phyloP scores from a whole-genome alignment of 2,113 vertebrate species.

The Anguilla rostrata region DNA sequence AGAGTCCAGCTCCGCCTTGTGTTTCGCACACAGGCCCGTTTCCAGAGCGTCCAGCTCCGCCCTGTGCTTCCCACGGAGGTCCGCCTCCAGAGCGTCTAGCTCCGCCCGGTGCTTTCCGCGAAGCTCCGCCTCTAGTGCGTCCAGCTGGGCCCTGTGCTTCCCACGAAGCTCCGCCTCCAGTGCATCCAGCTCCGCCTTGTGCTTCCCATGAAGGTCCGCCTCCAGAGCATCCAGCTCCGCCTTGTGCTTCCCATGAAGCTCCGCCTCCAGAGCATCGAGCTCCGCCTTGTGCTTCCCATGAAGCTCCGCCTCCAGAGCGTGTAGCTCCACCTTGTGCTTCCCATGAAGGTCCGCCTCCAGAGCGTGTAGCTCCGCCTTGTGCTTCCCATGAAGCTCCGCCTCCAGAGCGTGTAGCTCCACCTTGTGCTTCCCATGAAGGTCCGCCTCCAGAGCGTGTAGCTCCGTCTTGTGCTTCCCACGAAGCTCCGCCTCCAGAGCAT shows the following conservation, averaged over 20 bases:
- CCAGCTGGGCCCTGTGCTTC: slow-evolving; percentile 50
- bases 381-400: slow-evolving; percentile 52
- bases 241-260: slow-evolving; percentile 56
- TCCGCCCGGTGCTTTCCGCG: slow-evolving; percentile 62
- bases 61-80: slow-evolving; percentile 55
- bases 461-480: slow-evolving; percentile 49
- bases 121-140: slow-evolving; percentile 52
- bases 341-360: slow-evolving; percentile 55
- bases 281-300: slow-evolving; percentile 42
- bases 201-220: slow-evolving; percentile 53
- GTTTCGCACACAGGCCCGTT: slow-evolving; percentile 23
- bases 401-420: slow-evolving; percentile 53
- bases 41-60: slow-evolving; percentile 38
- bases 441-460: slow-evolving; percentile 39
- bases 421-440: slow-evolving; percentile 36
- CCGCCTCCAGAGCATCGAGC: slow-evolving; percentile 52
- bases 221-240: slow-evolving; percentile 63
- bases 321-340: slow-evolving; percentile 47
- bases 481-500: slow-evolving; percentile 56
- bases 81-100: slow-evolving; percentile 56
- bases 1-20: slow-evolving; percentile 47
- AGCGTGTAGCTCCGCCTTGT: slow-evolving; percentile 62
- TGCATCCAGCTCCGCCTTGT: slow-evolving; percentile 31
- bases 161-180: slow-evolving; percentile 40
- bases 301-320: slow-evolving; percentile 40